phyloP scores from a whole-genome alignment of 2,888 invertebrate genomes.

The Apodemia zela region DNA sequence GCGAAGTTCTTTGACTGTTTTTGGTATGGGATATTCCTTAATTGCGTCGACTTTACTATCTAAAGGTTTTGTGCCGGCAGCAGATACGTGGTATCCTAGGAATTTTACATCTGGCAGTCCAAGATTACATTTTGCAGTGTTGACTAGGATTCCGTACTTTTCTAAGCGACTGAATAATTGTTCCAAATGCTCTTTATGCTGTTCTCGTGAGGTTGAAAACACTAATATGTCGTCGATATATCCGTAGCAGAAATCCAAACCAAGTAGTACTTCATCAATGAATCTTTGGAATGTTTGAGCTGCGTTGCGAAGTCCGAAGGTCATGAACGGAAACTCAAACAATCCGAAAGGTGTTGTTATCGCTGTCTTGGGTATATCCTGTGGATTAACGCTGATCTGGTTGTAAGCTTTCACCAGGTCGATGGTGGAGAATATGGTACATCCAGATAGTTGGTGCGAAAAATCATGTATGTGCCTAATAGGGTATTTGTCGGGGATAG shows the following conservation, averaged over 20 bases:
- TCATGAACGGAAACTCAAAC: not conserved
- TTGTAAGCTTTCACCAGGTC: conserved; percentile 38
- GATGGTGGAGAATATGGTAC: conserved; percentile 23
- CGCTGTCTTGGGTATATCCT: conserved; percentile 18
- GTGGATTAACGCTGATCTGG: conserved; percentile 44
- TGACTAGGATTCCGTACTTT: too few relatives aligned
- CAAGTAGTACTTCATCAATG: not conserved
- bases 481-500: conserved; percentile 24
- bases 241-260: not conserved
- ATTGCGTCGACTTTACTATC: too few relatives aligned
- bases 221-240: not conserved
- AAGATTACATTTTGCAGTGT: too few relatives aligned
- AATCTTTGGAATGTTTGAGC: conserved; percentile 2
- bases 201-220: not conserved
- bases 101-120: too few relatives aligned
- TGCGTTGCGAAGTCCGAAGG: not conserved
- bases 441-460: conserved; percentile 20
- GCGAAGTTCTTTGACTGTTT: not conserved
- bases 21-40: too few relatives aligned
- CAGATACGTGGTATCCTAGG: too few relatives aligned
- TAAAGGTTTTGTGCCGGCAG: too few relatives aligned
- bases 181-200: too few relatives aligned
- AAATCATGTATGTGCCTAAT: conserved; percentile 25
- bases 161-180: too few relatives aligned
- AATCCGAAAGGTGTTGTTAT: not conserved